Evolutionary conservation across 2,888 invertebrate species (phyloP), one percentile per base, ranked within the genome.

Genomic region (Campoletis raptor): DNA sequence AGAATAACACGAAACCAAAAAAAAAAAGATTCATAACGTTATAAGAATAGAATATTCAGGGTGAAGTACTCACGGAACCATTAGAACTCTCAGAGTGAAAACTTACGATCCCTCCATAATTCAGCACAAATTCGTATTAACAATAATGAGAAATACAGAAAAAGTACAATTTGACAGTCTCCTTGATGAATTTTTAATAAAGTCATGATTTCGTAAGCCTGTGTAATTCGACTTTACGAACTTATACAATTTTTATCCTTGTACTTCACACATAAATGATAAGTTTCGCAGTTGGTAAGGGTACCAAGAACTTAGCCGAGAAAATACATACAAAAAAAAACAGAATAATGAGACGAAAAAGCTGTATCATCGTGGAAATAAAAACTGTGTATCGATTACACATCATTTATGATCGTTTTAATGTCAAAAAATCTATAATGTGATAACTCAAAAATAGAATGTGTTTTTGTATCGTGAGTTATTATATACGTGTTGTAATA

Each of bases 341-440:
- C 24, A 66, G 18, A 37, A 64, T 67, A 76, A 76, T 48, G 40
- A 70, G 48, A 69, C 66, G 79, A 76, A 80, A 70, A 76, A 81
- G 61, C 67, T 36, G 54, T 82, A 85, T 79, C 57, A 30, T 72
- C 66, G 66, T 86, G 72, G 86, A 88, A 89, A 90, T 89, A 89
- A 85, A 84, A 83, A 91, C 92, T 89, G 90, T 91, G 91, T 89
- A 52, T 48, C 24, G 40, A 89, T 90, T 89, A 88, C 89, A 87
- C 84, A 84, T 88, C 90, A 90, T 70, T 90, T 90, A 91, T 88
- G 89, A 91, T 92, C 92, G 91, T 92, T 92, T 92, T 57, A 79
- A 91, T 89, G 91, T 90, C 88, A 92, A 92, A 90, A 92, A 93
- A 92, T 89, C 90, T 93, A 91, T 90, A 92, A 92, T 93, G 93